These are phyloP conservation scores for Drosophila maculinotata DNA, from an alignment of 2,888 invertebrate species.

Conservation along the genomic window DNA sequence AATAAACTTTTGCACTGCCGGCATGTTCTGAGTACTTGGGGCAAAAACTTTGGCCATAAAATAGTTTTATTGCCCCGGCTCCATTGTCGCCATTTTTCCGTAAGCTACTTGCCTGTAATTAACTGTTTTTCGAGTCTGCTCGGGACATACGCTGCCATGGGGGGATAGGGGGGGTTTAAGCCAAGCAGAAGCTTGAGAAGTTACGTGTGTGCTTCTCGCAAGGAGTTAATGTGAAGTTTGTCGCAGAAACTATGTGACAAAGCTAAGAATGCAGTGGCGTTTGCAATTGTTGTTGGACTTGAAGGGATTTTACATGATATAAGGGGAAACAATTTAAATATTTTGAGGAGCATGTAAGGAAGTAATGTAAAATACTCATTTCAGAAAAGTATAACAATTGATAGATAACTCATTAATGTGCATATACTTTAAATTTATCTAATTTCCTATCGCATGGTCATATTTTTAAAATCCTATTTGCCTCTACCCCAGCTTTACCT, in stretches of 20 bases:
- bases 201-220: slow-evolving; percentile 49
- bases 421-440: no score
- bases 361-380: no score
- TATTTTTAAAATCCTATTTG: no score
- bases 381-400: no score
- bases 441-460: no score
- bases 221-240: slow-evolving; percentile 61
- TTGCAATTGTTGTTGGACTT: not conserved
- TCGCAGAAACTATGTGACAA: slow-evolving; percentile 57
- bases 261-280: slow-evolving; percentile 41
- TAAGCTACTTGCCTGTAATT: slow-evolving; percentile 74
- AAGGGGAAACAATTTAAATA: no score
- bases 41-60: slow-evolving; percentile 68
- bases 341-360: no score
- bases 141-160: slow-evolving; percentile 12
- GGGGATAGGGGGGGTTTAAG: not conserved
- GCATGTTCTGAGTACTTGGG: slow-evolving; percentile 14
- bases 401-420: no score
- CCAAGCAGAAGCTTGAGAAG: slow-evolving; percentile 40
- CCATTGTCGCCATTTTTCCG: slow-evolving; percentile 61
- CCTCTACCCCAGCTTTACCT: no score
- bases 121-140: slow-evolving; percentile 66
- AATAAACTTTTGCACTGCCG: slow-evolving; percentile 55
- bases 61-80: slow-evolving; percentile 70
- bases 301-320: not conserved